Percentiles rank a stretch among this genome's conserved stretches.
These are phyloP conservation scores for Chondrilla cf. caribensis DNA, from an alignment of 37 sponge, comb jelly and placozoan genomes.

Conservation along the genomic window DNA sequence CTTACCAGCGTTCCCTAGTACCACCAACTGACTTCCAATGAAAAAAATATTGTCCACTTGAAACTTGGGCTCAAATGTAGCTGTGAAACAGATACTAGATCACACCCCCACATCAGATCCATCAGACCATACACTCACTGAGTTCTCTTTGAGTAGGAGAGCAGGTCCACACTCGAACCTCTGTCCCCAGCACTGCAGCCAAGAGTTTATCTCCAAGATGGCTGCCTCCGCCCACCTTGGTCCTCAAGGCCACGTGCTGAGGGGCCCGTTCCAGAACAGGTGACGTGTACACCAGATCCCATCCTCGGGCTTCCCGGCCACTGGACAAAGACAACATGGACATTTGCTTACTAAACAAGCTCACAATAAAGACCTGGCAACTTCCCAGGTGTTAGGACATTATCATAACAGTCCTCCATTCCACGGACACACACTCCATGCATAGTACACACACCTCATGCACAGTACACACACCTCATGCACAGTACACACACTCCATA, in stretches of 20 bases:
- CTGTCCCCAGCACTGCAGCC: slow-evolving; percentile 50
- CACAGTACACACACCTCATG: too few relatives aligned
- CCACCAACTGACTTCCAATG: slow-evolving; percentile 87
- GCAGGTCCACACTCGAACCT: slow-evolving; percentile 79
- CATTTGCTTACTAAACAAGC: too few relatives aligned
- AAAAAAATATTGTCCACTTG: slow-evolving; percentile 95
- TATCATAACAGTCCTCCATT: too few relatives aligned
- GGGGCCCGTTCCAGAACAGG: slow-evolving; percentile 69
- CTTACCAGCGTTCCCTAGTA: slow-evolving; percentile 86
- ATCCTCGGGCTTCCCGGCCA: slow-evolving; percentile 70
- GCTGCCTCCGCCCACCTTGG: slow-evolving; percentile 22
- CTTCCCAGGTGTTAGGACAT: too few relatives aligned
- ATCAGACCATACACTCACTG: not conserved
- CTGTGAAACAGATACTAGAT: slow-evolving; percentile 23
- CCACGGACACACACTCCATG: too few relatives aligned
- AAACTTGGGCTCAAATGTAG: slow-evolving; percentile 85
- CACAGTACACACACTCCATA: too few relatives aligned
- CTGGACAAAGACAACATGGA: slow-evolving; percentile 22
- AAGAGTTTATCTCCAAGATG: slow-evolving; percentile 34
- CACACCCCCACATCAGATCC: not conserved
- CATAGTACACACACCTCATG: too few relatives aligned
- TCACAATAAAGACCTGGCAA: too few relatives aligned
- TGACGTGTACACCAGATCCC: slow-evolving; percentile 80
- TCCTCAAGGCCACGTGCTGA: slow-evolving; percentile 76
- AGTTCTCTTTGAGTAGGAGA: slow-evolving; percentile 23